Percentiles rank a stretch among this genome's conserved stretches.
Conservation (phyloP, 2,888 invertebrate genomes). For the Lydus trimaculatus region DNA sequence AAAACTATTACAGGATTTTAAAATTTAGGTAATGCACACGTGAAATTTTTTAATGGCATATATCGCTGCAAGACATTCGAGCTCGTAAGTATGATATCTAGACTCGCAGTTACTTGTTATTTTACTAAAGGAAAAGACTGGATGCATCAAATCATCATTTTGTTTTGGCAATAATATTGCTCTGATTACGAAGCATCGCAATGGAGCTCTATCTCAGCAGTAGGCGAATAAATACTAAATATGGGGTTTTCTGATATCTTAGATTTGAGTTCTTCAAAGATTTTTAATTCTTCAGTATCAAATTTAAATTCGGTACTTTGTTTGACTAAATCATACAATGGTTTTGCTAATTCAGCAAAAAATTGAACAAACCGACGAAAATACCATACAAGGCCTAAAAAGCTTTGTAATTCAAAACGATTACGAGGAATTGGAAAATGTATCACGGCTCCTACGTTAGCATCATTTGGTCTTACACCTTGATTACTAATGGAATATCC, state of each 20-base stretch:
- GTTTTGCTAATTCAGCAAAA: too few relatives aligned
- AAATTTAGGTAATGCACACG: slow-evolving; percentile 31
- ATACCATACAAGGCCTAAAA: too few relatives aligned
- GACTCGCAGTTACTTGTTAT: slow-evolving; percentile 41
- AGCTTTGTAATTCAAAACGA: too few relatives aligned
- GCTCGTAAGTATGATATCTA: slow-evolving; percentile 48
- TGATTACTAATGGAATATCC: too few relatives aligned
- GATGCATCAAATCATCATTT: slow-evolving; percentile 39
- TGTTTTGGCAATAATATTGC: slow-evolving; percentile 47
- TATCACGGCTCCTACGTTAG: too few relatives aligned
- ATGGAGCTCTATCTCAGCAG: slow-evolving; percentile 47
- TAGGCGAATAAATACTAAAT: slow-evolving; percentile 42
- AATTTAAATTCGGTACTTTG: slow-evolving; percentile 40
- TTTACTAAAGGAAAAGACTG: slow-evolving; percentile 48
- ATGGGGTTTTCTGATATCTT: slow-evolving; percentile 35
- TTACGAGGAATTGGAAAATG: too few relatives aligned
- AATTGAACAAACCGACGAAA: too few relatives aligned
- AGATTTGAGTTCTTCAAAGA: slow-evolving; percentile 38
- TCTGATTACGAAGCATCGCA: slow-evolving; percentile 50
- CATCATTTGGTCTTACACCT: too few relatives aligned
- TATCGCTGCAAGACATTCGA: slow-evolving; percentile 43
- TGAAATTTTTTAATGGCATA: slow-evolving; percentile 43
- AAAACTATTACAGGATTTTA: slow-evolving; percentile 34
- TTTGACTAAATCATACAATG: slow-evolving; percentile 21
- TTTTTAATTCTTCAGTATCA: slow-evolving; percentile 32